A percentile compares a stretch with the other conserved stretches of the same genome.
These are phyloP conservation scores for Spinibarbus caldwelli DNA, from an alignment of 2,797 vertebrate genomes.

Conservation along the genomic window DNA sequence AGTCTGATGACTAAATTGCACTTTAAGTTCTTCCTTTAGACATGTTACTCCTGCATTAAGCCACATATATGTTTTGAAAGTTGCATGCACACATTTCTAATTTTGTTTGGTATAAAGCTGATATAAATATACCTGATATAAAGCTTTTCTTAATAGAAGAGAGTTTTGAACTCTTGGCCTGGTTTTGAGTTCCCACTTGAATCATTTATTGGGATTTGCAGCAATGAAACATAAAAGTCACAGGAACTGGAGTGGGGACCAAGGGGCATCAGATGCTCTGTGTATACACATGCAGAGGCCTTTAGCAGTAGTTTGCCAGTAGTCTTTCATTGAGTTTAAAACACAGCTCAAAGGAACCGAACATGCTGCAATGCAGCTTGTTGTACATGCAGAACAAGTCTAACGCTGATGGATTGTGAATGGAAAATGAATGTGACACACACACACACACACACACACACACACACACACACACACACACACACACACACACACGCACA, in stretches of 20 bases:
- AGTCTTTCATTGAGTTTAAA: conserved; percentile 21
- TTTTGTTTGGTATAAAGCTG: conserved; percentile 34
- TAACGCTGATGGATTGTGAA: not conserved
- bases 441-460: not conserved
- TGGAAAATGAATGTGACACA: not conserved
- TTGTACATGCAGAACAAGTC: conserved; percentile 17
- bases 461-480: too few species aligned
- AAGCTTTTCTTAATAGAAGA: conserved; percentile 19
- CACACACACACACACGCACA: too few species aligned
- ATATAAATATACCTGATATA: too few species aligned
- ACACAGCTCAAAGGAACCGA: not conserved
- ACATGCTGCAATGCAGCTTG: conserved; percentile 5
- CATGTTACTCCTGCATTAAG: not conserved
- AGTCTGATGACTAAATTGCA: not conserved
- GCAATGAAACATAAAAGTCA: conserved; percentile 28
- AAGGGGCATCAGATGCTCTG: conserved; percentile 18
- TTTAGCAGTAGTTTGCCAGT: not conserved
- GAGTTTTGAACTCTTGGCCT: conserved; percentile 18
- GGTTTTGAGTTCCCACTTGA: conserved; percentile 35
- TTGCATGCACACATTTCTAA: conserved; percentile 10
- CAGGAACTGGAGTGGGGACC: not conserved
- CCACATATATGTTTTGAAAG: conserved; percentile 3
- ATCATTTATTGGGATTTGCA: conserved; percentile 38
- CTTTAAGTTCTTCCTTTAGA: not conserved
- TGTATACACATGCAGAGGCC: not conserved